Evolutionary conservation across 1,140 invertebrate species (phyloP), one percentile per base, ranked within the genome.

Genomic region (Panagrolaimus sp.): DNA sequence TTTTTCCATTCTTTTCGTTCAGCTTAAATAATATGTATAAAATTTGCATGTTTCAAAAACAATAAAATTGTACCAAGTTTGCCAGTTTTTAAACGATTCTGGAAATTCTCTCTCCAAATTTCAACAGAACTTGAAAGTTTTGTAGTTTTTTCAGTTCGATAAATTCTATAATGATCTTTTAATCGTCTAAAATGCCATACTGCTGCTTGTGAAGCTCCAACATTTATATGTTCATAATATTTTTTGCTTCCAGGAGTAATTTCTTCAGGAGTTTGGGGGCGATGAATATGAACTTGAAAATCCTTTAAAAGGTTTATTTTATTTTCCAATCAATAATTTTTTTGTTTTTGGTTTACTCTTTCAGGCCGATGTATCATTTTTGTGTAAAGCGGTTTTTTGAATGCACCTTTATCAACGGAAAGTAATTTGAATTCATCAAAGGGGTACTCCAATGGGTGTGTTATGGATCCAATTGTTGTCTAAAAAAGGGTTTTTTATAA

Each of bases 301-400:
- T 58, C 52, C 52, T 58, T 12, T 4, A 58, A 58, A 52, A 5
- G 2, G 26, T 12, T 12, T 21, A 52, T 21, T 52, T 52, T 52
- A 21, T 52, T 58, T 55, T 12, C 24, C n/a, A 38, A 55, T 12
- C 14, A 21, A 28, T 12, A 14, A 21, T 12, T 17, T 14, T 28
- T 21, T 58, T n/a, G 14, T 26, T 12, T 12, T 58, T 12, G 26
- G 26, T 28, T 21, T 24, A 71, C 70, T 10, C 70, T 69, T 64
- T 71, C 70, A 10, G 70, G 70, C 15, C 58, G 44, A 45, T 71
- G 52, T 15, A 71, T 63, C 70, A 70, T 69, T 52, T 71, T 71
- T 9, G 70, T 15, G 43, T 71, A 71, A 14, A 71, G 24, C 70
- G 70, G 70, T 10, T 66, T 70, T 15, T 69, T 69, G 32, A 70